Evolutionary conservation across 2,888 invertebrate genomes (phyloP), one percentile per base, ranked within the genome.

Genomic region (Ditula angustiorana): DNA sequence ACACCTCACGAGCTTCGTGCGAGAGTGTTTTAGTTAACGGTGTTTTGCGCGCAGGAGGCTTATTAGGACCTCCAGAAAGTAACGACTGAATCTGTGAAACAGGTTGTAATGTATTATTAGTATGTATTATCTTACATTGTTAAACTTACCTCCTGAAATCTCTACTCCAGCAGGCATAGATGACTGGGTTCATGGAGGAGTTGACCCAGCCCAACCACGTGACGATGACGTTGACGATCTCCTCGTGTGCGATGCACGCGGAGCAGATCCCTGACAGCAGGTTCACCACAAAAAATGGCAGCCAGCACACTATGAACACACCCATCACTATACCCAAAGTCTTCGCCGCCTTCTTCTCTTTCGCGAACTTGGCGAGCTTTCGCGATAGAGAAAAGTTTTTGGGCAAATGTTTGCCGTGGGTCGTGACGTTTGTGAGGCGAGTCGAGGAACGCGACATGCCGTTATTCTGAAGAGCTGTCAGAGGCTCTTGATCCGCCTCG

Each of bases 131-230:
- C 13, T 7, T n/a, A 37, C 56, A 58, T 23, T 66, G 66, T 41
- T 50, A 60, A 69, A 69, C 61, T 94, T 84, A 97, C 97, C 98
- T 96, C 91, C 98, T 94, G 86, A 99, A 99, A 89, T 99, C 99
- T 80, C 98, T 94, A 93, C 98, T 98, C 96, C 99, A 99, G 83
- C 98, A 98, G n/a, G 99, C 99, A 87, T 99, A 99, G 82, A 99
- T 99, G 72, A 99, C 97, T 0, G 99, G 99, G 93, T 98, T 98
- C 98, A 98, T 98, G 68, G 97, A 97, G 50, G 98, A 98, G 90
- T 98, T 98, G 86, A 98, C 97, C 98, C 98, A 98, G 58, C 98
- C 98, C 44, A 98, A 94, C 98, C 98, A 98, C 72, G 98, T 98
- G 67, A 98, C 98, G 66, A 98, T 95, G 44, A 97, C 96, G 70